Evolutionary conservation across 2,888 invertebrate species (phyloP).

Genomic region (Phyllotreta striolata): DNA sequence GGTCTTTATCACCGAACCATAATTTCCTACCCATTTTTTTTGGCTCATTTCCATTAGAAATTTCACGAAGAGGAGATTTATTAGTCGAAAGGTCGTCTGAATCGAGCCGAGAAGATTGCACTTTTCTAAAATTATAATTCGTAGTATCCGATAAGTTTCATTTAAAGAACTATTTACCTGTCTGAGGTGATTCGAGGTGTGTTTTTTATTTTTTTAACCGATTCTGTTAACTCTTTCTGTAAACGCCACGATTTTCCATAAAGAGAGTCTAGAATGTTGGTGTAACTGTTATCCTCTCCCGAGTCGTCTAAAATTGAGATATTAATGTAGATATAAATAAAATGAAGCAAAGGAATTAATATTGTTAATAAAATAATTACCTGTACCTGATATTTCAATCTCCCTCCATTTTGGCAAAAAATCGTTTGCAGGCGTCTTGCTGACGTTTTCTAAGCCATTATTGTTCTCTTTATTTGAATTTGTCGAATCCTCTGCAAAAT

Average conservation of each 20-base stretch:
- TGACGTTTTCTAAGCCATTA: too few relatives aligned
- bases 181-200: conserved; percentile 10
- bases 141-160: neutral
- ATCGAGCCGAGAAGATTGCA: too few relatives aligned
- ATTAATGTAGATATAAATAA: neutral
- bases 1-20: too few relatives aligned
- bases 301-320: conserved; percentile 3
- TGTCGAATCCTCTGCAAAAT: conserved; percentile 5
- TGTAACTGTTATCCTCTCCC: conserved; percentile 22
- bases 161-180: neutral
- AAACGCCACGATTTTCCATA: conserved; percentile 57
- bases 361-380: neutral
- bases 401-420: too few relatives aligned
- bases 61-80: too few relatives aligned
- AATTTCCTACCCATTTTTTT: too few relatives aligned
- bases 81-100: too few relatives aligned
- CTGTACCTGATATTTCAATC: neutral
- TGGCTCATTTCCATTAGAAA: too few relatives aligned
- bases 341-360: neutral
- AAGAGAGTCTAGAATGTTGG: conserved; percentile 53
- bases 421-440: too few relatives aligned
- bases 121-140: neutral
- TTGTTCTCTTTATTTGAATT: neutral
- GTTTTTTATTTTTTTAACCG: conserved; percentile 49
- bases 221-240: conserved; percentile 51